Evolutionary conservation across 2,888 invertebrate genomes (phyloP), one percentile per base, ranked within the genome.

Genomic region (Troides helena): DNA sequence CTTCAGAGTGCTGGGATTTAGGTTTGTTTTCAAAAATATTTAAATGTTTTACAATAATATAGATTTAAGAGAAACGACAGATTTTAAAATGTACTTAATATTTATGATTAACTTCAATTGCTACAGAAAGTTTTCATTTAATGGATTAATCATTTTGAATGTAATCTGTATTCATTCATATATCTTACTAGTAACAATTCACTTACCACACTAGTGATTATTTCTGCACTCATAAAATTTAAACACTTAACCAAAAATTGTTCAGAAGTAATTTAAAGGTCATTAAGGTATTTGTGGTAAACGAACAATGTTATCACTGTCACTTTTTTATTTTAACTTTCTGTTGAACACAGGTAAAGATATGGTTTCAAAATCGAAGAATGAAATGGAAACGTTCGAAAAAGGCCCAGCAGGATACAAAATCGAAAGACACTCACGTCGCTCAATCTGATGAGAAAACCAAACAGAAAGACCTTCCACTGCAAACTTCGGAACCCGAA

Each of bases 331-430:
- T 46, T 46, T 18, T 12, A 59, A 1, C 25, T 50, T 62, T 72
- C 75, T 67, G 78, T 81, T 85, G 74, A 77, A 80, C 80, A 17
- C 94, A 98, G 97, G 98, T 98, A 73, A 98, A 98, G 94, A 98
- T 99, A 80, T 99, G 98, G 99, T 99, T 99, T 89, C 99, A 99
- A 94, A 99, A 99, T 87, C 94, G 99, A 65, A 95, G 99, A 78
- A 99, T 99, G 99, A 99, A 99, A 86, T 99, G 99, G 98, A 99
- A 99, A 86, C 94, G 99, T 17, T 98, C 98, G 74, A 99, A 99
- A 94, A 99, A 99, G 82, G 98, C 98, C 0, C 98, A 98, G 84
- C 97, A 97, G 76, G 98, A 98, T 88, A 95, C 97, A 43, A 96
- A 96, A 89, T 81, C 75, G 62, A 94, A 94, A 68, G 92, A 93